A percentile compares a stretch with the other conserved stretches of the same genome.
Conservation (phyloP, 2,888 invertebrate species). For the Scaeva pyrastri region DNA sequence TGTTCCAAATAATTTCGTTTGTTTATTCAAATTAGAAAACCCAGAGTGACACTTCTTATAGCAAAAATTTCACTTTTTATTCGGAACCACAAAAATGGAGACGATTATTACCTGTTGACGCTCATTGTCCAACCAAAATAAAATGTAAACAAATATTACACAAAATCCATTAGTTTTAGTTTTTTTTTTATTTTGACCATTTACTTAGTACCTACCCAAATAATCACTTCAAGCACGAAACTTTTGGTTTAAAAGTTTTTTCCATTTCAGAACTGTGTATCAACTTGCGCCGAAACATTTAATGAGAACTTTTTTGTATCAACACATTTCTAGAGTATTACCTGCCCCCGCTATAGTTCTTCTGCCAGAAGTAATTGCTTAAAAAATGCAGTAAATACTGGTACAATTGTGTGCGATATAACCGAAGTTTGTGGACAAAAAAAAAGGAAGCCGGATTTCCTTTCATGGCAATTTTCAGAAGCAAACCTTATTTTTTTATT, state of each 20-base stretch:
- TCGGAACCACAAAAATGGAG: neutral
- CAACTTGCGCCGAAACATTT: constrained; percentile 2
- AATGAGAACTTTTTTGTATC: constrained; percentile 10
- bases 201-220: neutral
- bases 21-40: constrained; percentile 23
- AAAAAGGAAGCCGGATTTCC: neutral
- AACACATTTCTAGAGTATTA: constrained; percentile 6
- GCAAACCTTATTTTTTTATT: neutral
- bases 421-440: neutral
- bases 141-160: neutral
- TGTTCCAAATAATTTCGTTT: neutral
- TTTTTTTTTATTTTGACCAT: constrained; percentile 18
- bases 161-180: neutral
- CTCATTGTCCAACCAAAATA: neutral
- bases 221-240: constrained; percentile 38
- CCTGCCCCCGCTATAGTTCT: too few species aligned
- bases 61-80: constrained; percentile 8
- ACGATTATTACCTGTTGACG: constrained; percentile 23
- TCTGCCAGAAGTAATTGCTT: neutral
- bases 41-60: constrained; percentile 17
- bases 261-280: constrained; percentile 12
- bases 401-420: neutral
- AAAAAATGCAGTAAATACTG: constrained; percentile 6
- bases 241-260: constrained; percentile 1
- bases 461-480: neutral